Evolutionary conservation across 2,797 vertebrate genomes (phyloP), one percentile per base, ranked within the genome.

Genomic region (Etheostoma perlongum): DNA sequence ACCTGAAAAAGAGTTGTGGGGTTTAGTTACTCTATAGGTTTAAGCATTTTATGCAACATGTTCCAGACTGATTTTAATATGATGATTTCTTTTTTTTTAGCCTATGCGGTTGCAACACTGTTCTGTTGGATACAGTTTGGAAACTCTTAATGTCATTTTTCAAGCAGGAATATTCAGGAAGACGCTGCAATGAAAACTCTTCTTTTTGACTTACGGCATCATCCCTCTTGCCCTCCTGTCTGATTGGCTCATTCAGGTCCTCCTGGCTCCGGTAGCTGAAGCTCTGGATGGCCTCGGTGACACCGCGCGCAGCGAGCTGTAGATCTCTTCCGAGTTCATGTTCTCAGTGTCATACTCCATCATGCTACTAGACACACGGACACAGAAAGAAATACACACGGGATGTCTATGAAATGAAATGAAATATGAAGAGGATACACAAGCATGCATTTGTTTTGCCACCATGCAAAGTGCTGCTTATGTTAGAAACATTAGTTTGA

Each of bases 261-360:
- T 99, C 98, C 91, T 99, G 98, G 88, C 98, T 99, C 79, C 97
- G 96, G 92, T 97, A 99, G 94, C 98, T 98, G 91, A 98, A 99
- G 88, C 97, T 99, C 93, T 99, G 97, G 85, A 99, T 99, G 5
- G 98, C 98, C 92, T 99, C 97, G 6, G 97, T 98, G 87, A 99
- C 98, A 3, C 98, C 98, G 47, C 98, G 47, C 98, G 97, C 84
- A 99, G 94, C n/a, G 98, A 99, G 92, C 97, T 99, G 93, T 98
- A 99, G 94, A 99, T 99, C 94, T 99, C 97, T 68, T 99, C 98
- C 2, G 98, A 97, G 92, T 99, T 99, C 96, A 99, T 95, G 94
- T 99, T 99, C 93, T 99, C 98, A 1, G 97, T 98, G 92, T 99
- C 98, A 61, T 98, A 98, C 92, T 99, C 97, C 95, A 97, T 95